These are phyloP conservation scores for Rousettus madagascariensis DNA, from an alignment of 2,797 vertebrate genomes.

Conservation along the genomic window DNA sequence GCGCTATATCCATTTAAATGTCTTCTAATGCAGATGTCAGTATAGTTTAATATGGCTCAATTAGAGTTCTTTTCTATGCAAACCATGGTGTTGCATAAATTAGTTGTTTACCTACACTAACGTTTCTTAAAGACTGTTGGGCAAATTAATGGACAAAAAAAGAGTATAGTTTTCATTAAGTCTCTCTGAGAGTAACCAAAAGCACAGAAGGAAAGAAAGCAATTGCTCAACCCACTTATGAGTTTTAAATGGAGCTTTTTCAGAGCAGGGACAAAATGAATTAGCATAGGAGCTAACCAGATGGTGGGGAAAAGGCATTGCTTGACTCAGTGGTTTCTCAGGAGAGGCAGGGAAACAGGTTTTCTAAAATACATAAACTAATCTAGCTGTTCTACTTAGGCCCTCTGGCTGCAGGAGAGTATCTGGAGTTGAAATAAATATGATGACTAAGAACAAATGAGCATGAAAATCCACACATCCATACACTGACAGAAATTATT, in stretches of 20 bases:
- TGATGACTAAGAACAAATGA: conserved; percentile 30
- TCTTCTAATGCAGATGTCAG: conserved; percentile 1
- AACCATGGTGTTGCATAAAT: conserved; percentile 15
- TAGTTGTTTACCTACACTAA: neutral
- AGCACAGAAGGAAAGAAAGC: conserved; percentile 42
- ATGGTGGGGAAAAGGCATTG: conserved; percentile 54
- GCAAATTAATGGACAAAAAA: neutral
- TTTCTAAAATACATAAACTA: conserved; percentile 59
- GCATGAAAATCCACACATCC: neutral
- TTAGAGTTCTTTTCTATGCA: conserved; percentile 45
- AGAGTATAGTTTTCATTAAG: neutral
- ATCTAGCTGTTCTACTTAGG: conserved; percentile 70
- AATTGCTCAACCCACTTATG: conserved; percentile 60
- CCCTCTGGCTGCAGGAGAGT: conserved; percentile 26
- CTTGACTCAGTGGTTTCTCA: conserved; percentile 59
- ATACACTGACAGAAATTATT: neutral
- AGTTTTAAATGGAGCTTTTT: conserved; percentile 62
- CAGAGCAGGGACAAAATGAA: conserved; percentile 49
- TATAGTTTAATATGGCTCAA: neutral
- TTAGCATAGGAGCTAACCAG: conserved; percentile 65
- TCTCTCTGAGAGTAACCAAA: conserved; percentile 11
- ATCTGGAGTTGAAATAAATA: conserved; percentile 63
- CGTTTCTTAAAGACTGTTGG: neutral
- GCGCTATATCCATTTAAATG: neutral
- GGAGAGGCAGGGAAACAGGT: conserved; percentile 66